These are phyloP conservation scores for Apomyelois bistriatella DNA, from an alignment of 2,888 invertebrate genomes.

Conservation along the genomic window DNA sequence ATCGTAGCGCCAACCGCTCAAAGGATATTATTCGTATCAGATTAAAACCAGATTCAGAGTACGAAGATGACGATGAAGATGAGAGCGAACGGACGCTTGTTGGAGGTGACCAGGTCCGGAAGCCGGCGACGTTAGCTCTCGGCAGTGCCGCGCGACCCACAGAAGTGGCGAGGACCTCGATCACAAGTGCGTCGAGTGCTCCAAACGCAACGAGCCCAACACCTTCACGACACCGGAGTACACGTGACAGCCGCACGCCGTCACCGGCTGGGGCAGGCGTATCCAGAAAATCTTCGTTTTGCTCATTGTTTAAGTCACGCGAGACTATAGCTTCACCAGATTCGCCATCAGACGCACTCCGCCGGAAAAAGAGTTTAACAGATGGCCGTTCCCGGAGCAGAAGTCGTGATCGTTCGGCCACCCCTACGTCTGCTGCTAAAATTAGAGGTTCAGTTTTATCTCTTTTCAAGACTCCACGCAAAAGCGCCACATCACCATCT, in stretches of 20 bases:
- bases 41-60: slow-evolving; percentile 87
- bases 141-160: slow-evolving; percentile 51
- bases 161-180: slow-evolving; percentile 34
- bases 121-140: slow-evolving; percentile 48
- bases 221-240: slow-evolving; percentile 42
- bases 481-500: slow-evolving; percentile 52
- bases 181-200: slow-evolving; percentile 14
- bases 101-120: slow-evolving; percentile 81
- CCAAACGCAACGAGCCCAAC: slow-evolving; percentile 64
- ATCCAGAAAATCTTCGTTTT: slow-evolving; percentile 90
- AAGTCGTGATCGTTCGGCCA: slow-evolving; percentile 81
- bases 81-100: slow-evolving; percentile 41
- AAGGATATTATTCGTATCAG: slow-evolving; percentile 81
- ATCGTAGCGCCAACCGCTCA: slow-evolving; percentile 47
- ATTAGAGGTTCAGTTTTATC: slow-evolving; percentile 84
- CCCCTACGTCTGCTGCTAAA: slow-evolving; percentile 78
- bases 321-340: slow-evolving; percentile 83
- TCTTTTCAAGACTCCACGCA: slow-evolving; percentile 81
- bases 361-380: slow-evolving; percentile 63
- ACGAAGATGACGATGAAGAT: slow-evolving; percentile 68
- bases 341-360: slow-evolving; percentile 74
- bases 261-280: slow-evolving; percentile 83
- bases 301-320: slow-evolving; percentile 88
- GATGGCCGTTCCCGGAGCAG: slow-evolving; percentile 82
- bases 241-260: slow-evolving; percentile 74